These are phyloP conservation scores for Camptogramma bilineatum DNA, from an alignment of 2,888 invertebrate genomes.

Conservation along the genomic window DNA sequence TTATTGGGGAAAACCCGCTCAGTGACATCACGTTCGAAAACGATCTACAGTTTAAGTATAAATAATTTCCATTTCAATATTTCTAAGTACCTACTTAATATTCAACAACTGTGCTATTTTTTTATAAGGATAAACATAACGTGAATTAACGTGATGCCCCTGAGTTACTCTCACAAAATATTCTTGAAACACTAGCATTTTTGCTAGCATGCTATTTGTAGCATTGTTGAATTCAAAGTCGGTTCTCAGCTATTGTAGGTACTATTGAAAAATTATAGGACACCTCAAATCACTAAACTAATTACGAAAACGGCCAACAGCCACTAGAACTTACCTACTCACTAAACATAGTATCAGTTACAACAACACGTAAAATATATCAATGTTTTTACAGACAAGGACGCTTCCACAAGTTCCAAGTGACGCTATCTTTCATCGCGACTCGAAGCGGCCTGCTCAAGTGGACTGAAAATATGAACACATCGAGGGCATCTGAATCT, in stretches of 20 bases:
- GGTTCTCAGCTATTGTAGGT: background rate
- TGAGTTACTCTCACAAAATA: constrained; percentile 5
- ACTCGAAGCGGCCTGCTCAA: constrained; percentile 95
- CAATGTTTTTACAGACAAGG: constrained; percentile 90
- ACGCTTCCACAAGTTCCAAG: constrained; percentile 92
- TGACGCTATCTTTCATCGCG: constrained; percentile 94
- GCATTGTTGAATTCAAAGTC: background rate
- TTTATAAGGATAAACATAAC: background rate
- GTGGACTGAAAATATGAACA: constrained; percentile 91
- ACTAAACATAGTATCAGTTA: too few species aligned
- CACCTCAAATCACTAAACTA: background rate
- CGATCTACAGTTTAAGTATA: background rate
- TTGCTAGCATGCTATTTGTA: too few species aligned
- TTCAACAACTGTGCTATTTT: background rate
- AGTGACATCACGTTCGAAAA: constrained; percentile 13
- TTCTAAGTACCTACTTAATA: background rate
- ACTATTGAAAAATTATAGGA: background rate
- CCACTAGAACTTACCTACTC: background rate
- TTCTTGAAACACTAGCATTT: too few species aligned
- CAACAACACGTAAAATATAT: constrained; percentile 18
- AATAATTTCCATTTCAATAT: background rate
- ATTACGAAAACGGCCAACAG: background rate
- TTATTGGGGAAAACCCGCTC: constrained; percentile 9
- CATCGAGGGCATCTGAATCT: constrained; percentile 78
- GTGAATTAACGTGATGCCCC: background rate